Percentiles rank a stretch among this genome's conserved stretches.
Conservation (phyloP, 1,140 invertebrate species). For the Brachionus paranguensis region DNA sequence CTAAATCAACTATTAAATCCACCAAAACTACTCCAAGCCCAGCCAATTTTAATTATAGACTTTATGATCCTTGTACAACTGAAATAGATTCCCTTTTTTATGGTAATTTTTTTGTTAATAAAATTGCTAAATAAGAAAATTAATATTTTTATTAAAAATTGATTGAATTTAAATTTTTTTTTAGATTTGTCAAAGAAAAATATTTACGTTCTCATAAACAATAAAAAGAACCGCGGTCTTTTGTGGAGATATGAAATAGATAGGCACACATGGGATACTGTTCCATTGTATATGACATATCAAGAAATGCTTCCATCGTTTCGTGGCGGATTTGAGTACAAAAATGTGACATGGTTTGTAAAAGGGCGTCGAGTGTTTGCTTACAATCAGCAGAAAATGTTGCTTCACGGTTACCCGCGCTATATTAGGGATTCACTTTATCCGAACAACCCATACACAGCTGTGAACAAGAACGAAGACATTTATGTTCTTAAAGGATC, state of each 20-base stretch:
- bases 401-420: not conserved
- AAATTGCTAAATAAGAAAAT: too few species aligned
- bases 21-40: not conserved
- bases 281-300: not conserved
- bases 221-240: not conserved
- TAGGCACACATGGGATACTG: not conserved
- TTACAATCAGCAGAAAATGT: not conserved
- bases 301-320: not conserved
- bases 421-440: not conserved
- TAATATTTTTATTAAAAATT: too few species aligned
- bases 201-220: not conserved
- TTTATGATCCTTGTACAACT: not conserved
- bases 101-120: not conserved
- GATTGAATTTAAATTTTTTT: not conserved
- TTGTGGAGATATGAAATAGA: slow-evolving; percentile 17
- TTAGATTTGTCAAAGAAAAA: not conserved
- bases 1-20: not conserved
- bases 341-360: slow-evolving; percentile 3
- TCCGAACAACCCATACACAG: not conserved
- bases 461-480: not conserved
- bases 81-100: slow-evolving; percentile 5
- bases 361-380: not conserved
- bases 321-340: not conserved
- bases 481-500: not conserved
- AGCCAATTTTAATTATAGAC: not conserved